Conservation (phyloP, 2,888 invertebrate species). For the Tipula lateralis region DNA sequence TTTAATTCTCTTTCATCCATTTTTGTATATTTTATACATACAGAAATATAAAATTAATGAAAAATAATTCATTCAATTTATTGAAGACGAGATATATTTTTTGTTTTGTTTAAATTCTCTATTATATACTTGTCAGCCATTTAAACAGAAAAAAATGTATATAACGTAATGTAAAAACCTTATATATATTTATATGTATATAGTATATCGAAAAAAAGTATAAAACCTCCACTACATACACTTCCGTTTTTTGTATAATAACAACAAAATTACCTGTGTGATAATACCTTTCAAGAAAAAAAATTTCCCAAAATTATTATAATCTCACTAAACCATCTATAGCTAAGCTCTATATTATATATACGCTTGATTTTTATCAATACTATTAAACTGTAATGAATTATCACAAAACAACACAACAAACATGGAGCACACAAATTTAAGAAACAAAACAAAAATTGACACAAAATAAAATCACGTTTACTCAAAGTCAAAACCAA, state of each 20-base stretch:
- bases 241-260: constrained; percentile 11
- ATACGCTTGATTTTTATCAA: background rate
- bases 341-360: background rate
- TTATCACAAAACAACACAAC: background rate
- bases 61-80: background rate
- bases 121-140: constrained; percentile 3
- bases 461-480: constrained; percentile 9
- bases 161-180: background rate
- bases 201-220: background rate
- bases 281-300: background rate
- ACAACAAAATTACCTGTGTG: background rate
- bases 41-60: background rate
- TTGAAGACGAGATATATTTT: constrained; percentile 15
- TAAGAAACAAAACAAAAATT: background rate
- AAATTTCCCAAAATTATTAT: background rate
- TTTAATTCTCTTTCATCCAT: background rate
- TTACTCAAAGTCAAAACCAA: background rate
- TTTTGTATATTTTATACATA: background rate
- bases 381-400: background rate
- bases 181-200: no score
- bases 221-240: background rate
- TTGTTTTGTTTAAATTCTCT: background rate
- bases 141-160: background rate
- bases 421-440: background rate
- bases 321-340: constrained; percentile 5